Percentiles rank a stretch among this genome's conserved stretches.
Evolutionary conservation across 1,140 invertebrate genomes (phyloP).

Genomic region (Samia ricini): DNA sequence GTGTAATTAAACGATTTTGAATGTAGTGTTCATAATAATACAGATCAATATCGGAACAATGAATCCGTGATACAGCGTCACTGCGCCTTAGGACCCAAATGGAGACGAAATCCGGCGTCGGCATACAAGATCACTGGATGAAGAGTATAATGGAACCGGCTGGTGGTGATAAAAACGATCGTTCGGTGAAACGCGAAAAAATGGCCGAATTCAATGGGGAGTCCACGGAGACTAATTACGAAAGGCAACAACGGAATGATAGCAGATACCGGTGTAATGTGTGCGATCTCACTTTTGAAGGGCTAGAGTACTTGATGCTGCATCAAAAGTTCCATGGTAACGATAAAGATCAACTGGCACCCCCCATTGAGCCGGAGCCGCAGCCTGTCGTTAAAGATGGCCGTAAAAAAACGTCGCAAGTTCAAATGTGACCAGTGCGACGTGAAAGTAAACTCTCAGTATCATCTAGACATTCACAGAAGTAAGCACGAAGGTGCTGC

Average conservation of each 20-base stretch:
- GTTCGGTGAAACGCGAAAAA: constrained; percentile 66
- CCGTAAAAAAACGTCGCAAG: constrained; percentile 58
- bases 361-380: constrained; percentile 43
- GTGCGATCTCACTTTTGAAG: constrained; percentile 65
- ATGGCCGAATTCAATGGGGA: constrained; percentile 68
- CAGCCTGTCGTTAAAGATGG: constrained; percentile 42
- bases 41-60: constrained; percentile 64
- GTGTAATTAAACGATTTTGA: constrained; percentile 39
- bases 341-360: constrained; percentile 52
- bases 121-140: constrained; percentile 70
- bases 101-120: constrained; percentile 62
- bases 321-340: constrained; percentile 70
- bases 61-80: constrained; percentile 54
- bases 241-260: constrained; percentile 46
- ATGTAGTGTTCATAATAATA: constrained; percentile 28
- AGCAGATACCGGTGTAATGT: constrained; percentile 59
- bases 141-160: constrained; percentile 73
- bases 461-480: constrained; percentile 66
- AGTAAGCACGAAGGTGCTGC: constrained; percentile 67
- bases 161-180: constrained; percentile 61
- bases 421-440: constrained; percentile 71
- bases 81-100: constrained; percentile 43
- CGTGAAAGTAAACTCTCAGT: constrained; percentile 71
- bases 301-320: constrained; percentile 63
- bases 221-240: constrained; percentile 44